Evolutionary conservation across 2,113 vertebrate genomes (phyloP).

Genomic region (Neolamprologus sp.): DNA sequence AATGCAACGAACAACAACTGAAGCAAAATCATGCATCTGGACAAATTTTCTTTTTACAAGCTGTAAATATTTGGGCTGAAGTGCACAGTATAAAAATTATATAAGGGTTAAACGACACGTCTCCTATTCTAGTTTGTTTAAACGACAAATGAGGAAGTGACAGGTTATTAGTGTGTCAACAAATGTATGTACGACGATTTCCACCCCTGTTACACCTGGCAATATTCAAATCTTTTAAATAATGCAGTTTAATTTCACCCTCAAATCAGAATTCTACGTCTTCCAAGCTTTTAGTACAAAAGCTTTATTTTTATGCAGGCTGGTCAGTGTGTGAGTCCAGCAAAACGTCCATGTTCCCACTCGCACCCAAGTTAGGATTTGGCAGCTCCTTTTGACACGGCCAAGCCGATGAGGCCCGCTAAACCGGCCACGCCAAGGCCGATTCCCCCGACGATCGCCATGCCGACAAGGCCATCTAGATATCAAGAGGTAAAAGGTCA

Average conservation of each 20-base stretch:
- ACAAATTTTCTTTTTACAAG: background rate
- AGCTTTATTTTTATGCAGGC: background rate
- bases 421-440: slow-evolving; percentile 82
- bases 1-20: background rate
- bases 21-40: background rate
- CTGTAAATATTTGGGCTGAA: background rate
- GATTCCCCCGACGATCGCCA: slow-evolving; percentile 88
- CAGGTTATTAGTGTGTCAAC: background rate
- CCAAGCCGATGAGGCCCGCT: slow-evolving; percentile 84
- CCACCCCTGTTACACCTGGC: background rate
- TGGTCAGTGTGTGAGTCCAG: slow-evolving; percentile 17
- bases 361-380: slow-evolving; percentile 71
- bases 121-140: background rate
- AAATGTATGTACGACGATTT: background rate
- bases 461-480: slow-evolving; percentile 88
- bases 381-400: slow-evolving; percentile 79
- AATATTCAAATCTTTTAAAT: background rate
- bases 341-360: background rate
- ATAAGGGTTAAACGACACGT: background rate
- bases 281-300: background rate
- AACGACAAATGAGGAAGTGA: background rate
- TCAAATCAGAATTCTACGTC: background rate
- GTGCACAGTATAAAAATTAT: background rate
- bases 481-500: background rate
- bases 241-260: background rate